phyloP scores from a whole-genome alignment of 2,797 vertebrate species.

The Halcyon smyrnensis region DNA sequence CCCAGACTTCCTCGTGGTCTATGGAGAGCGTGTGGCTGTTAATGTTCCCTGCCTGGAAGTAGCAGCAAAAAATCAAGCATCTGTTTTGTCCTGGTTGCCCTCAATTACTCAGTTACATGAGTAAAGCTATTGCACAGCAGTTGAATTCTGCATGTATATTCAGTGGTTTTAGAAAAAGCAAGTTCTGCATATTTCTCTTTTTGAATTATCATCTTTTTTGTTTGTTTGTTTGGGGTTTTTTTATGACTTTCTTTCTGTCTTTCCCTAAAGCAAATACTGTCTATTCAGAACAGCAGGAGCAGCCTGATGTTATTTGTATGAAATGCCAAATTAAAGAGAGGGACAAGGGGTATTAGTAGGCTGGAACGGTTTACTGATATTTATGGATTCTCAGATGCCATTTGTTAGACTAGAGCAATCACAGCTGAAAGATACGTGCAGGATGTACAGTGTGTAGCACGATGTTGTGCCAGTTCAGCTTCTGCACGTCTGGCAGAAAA shows the following conservation, averaged over 20 bases:
- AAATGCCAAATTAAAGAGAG: slow-evolving; percentile 18
- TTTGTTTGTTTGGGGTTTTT: not conserved
- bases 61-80: not conserved
- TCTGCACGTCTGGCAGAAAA: slow-evolving; percentile 54
- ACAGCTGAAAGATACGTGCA: slow-evolving; percentile 53
- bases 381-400: slow-evolving; percentile 37
- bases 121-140: not conserved
- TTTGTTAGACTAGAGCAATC: slow-evolving; percentile 45
- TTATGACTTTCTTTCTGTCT: not conserved
- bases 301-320: not conserved
- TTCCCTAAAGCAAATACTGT: not conserved
- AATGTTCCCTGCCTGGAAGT: not conserved
- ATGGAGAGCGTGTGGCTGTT: not conserved
- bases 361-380: slow-evolving; percentile 51
- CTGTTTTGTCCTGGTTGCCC: not conserved
- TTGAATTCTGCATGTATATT: not conserved
- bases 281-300: not conserved
- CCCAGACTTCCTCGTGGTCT: not conserved
- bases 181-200: not conserved
- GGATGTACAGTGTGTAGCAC: slow-evolving; percentile 24
- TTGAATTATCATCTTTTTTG: not conserved
- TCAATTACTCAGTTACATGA: not conserved
- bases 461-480: slow-evolving; percentile 51
- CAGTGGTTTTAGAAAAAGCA: not conserved
- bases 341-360: slow-evolving; percentile 21